Percentiles rank a stretch among this genome's conserved stretches.
Evolutionary conservation across 1,140 invertebrate species (phyloP).

Genomic region (Palaemon carinicauda): DNA sequence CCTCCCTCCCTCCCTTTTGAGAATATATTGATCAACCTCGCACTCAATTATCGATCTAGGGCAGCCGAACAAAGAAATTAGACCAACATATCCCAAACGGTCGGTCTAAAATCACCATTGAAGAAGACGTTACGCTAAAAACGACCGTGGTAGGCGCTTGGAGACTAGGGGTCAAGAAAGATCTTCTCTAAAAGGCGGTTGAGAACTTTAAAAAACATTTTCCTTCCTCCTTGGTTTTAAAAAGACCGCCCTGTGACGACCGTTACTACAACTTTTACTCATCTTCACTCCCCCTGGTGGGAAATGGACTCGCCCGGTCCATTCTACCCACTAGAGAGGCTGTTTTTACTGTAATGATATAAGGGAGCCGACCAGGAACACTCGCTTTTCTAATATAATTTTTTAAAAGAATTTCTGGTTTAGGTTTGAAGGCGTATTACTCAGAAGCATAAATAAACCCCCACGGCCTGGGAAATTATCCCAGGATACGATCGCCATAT

Average conservation of each 20-base stretch:
- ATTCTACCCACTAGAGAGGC: conserved; percentile 15
- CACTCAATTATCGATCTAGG: background rate
- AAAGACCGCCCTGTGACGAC: conserved; percentile 36
- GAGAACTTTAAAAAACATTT: conserved; percentile 18
- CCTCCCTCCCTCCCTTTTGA: too few species aligned
- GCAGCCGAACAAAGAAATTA: conserved; percentile 13
- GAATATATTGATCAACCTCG: too few species aligned
- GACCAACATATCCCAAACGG: background rate
- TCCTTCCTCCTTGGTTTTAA: conserved; percentile 10
- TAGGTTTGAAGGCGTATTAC: background rate
- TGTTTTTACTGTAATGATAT: conserved; percentile 11
- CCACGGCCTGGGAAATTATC: conserved; percentile 35
- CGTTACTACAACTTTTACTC: conserved; percentile 56
- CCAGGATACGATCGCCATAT: conserved; percentile 55
- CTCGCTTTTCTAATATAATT: background rate
- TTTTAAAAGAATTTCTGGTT: background rate
- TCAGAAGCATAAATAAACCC: background rate
- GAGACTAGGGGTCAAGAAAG: background rate
- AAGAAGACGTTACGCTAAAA: background rate
- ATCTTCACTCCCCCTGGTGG: conserved; percentile 35
- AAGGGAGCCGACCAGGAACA: background rate
- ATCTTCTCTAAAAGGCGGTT: background rate
- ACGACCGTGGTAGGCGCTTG: background rate
- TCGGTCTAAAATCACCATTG: background rate
- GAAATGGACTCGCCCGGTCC: conserved; percentile 50